Evolutionary conservation across 2,888 invertebrate genomes (phyloP), one percentile per base, ranked within the genome.

Genomic region (Toxonevra muliebris): DNA sequence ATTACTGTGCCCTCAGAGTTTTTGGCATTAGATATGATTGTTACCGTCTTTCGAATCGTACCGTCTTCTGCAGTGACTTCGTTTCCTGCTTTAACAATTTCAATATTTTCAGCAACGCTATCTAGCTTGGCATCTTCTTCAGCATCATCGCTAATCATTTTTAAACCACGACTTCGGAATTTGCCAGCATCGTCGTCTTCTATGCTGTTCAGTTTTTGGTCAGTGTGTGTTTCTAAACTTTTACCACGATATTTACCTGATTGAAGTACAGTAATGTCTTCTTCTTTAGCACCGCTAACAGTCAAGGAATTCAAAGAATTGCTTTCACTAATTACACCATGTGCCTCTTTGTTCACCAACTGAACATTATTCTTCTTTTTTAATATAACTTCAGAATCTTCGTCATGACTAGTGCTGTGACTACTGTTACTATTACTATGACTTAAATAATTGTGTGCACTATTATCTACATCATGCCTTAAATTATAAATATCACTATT

Each of bases 191-290:
- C 30, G 10, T 15, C 12, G 17, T 42, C 40, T 17, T 15, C 11
- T 20, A n/a, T 40, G 11, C 43, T 59, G 40, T 41, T 20, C 20
- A 19, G 42, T 7, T 11, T 40, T n/a, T 50, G 0, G 10, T 54
- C 69, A 9, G 52, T 57, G 13, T 76, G 58, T 7, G 53, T 45
- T n/a, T 61, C 71, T 64, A 80, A 73, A 59, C 76, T 77, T 72
- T 81, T 80, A 70, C 77, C 79, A 66, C 78, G 76, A 70, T 76
- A 75, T 69, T 75, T 79, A 66, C 77, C 65, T 61, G 61, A 19
- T 7, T 53, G n/a, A n/a, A n/a, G 19, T 12, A 11, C 42, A 30
- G 52, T 13, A 63, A 52, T 20, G 52, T 71, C 71, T 20, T 74
- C 71, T 57, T 73, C 74, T 66, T 77, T 76, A 48, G 73, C 72